Conservation (phyloP, 2,888 invertebrate genomes). For the Enchytraeus crypticus region DNA sequence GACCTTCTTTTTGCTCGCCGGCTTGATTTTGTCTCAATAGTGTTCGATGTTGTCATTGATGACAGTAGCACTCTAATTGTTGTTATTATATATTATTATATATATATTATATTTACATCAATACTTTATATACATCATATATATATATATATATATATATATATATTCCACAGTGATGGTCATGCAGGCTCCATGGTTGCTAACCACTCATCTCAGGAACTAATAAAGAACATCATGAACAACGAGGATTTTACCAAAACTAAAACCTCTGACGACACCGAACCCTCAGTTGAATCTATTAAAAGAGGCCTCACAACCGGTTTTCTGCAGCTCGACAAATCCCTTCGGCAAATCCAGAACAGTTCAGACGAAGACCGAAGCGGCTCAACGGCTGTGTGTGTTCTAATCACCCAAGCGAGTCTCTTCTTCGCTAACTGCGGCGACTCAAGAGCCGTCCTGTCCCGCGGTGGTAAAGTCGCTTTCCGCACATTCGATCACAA, state of each 20-base stretch:
- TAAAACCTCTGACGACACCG: background rate
- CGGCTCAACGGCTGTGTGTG: constrained; percentile 96
- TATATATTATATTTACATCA: too few species aligned
- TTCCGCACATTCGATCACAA: constrained; percentile 97
- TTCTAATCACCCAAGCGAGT: constrained; percentile 77
- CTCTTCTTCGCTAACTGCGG: constrained; percentile 52
- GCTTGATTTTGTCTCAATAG: too few species aligned
- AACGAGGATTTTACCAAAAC: constrained; percentile 60
- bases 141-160: too few species aligned
- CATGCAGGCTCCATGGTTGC: constrained; percentile 70
- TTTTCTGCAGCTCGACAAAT: constrained; percentile 65
- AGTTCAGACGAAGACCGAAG: constrained; percentile 78
- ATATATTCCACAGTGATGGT: too few species aligned
- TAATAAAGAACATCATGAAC: constrained; percentile 68
- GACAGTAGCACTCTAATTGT: too few species aligned
- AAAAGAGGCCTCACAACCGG: constrained; percentile 52
- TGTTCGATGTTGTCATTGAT: too few species aligned
- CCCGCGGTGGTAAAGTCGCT: constrained; percentile 66
- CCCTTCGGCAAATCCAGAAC: constrained; percentile 59
- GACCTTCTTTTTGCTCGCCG: too few species aligned
- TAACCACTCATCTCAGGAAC: constrained; percentile 33
- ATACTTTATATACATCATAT: too few species aligned
- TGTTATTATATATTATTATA: too few species aligned
- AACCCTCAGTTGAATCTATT: constrained; percentile 45
- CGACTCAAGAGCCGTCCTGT: constrained; percentile 78